Evolutionary conservation across 2,113 vertebrate species (phyloP).

Genomic region (Cololabis saira): DNA sequence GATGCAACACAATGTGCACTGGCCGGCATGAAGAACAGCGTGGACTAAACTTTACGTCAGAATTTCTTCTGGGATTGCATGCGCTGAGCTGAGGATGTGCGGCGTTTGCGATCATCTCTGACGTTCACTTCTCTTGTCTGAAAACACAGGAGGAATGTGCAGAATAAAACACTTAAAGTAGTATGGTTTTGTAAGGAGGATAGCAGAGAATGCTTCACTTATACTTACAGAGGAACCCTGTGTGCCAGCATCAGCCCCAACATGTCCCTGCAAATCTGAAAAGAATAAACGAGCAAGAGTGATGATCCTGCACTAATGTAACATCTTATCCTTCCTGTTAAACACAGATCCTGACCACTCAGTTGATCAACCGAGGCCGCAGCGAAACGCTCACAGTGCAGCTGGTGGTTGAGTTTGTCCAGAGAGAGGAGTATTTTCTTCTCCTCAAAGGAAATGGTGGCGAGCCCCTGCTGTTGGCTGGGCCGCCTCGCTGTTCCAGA

Average conservation of each 20-base stretch:
- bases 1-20: not conserved
- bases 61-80: slow-evolving; percentile 69
- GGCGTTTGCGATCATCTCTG: slow-evolving; percentile 46
- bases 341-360: not conserved
- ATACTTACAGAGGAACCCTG: slow-evolving; percentile 83
- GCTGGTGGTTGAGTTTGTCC: slow-evolving; percentile 84
- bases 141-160: slow-evolving; percentile 21
- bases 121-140: slow-evolving; percentile 58
- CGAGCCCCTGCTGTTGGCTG: slow-evolving; percentile 51
- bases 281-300: not conserved
- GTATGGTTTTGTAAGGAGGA: not conserved
- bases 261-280: slow-evolving; percentile 85
- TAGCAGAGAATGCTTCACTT: not conserved
- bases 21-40: slow-evolving; percentile 4
- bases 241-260: slow-evolving; percentile 45
- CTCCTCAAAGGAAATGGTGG: slow-evolving; percentile 86
- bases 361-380: not conserved
- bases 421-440: slow-evolving; percentile 88
- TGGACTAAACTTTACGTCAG: slow-evolving; percentile 49
- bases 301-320: not conserved
- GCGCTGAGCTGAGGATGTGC: slow-evolving; percentile 55
- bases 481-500: slow-evolving; percentile 26
- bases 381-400: slow-evolving; percentile 82
- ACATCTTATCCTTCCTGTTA: not conserved
- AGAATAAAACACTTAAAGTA: not conserved